Evolutionary conservation across 92 coral and sea anemone species (phyloP).

Genomic region (Blastomussa wellsi): DNA sequence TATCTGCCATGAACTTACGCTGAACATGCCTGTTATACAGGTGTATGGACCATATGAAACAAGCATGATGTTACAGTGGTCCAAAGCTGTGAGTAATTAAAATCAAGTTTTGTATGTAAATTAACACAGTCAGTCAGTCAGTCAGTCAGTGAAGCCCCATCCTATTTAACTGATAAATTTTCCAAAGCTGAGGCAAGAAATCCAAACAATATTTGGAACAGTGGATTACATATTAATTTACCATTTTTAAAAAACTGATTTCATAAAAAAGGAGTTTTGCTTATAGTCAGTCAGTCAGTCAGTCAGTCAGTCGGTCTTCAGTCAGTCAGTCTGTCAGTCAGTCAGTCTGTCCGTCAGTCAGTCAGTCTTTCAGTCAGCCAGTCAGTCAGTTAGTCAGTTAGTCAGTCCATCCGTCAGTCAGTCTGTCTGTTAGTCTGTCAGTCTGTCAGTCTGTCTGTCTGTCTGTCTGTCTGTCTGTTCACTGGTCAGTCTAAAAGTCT

Average conservation of each 20-base stretch:
- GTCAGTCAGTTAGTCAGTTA: neutral
- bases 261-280: too few relatives aligned
- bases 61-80: slow-evolving; percentile 92
- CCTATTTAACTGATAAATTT: slow-evolving; percentile 6
- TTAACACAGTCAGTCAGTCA: neutral
- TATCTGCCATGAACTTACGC: neutral
- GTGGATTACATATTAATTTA: too few relatives aligned
- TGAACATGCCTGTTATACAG: slow-evolving; percentile 42
- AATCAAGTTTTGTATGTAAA: neutral
- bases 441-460: neutral
- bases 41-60: slow-evolving; percentile 99
- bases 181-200: too few relatives aligned
- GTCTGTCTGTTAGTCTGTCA: neutral
- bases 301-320: neutral
- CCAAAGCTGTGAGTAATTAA: slow-evolving; percentile 82
- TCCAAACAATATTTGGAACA: neutral
- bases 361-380: neutral
- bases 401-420: neutral
- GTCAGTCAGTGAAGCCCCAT: neutral
- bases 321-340: neutral
- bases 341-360: neutral
- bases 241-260: too few relatives aligned
- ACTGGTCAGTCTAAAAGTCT: neutral
- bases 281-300: neutral
- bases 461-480: neutral